Percentiles rank a stretch among this genome's conserved stretches.
Evolutionary conservation across 1,140 invertebrate species (phyloP).

Genomic region (Drosophila triauraria): DNA sequence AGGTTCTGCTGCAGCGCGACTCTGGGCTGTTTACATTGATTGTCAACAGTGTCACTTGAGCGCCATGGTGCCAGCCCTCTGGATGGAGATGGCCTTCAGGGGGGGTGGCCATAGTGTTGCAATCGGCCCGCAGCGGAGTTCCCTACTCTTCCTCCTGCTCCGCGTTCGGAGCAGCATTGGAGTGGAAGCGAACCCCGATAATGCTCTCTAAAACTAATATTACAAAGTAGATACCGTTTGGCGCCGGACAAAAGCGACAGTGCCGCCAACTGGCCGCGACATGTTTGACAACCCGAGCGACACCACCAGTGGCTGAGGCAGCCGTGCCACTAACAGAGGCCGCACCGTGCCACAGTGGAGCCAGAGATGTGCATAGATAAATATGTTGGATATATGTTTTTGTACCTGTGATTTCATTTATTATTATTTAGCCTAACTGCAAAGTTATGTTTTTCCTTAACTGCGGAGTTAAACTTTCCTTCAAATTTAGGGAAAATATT

Average conservation of each 20-base stretch:
- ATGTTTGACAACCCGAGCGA: constrained; percentile 81
- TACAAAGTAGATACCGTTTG: constrained; percentile 82
- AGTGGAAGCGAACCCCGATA: constrained; percentile 83
- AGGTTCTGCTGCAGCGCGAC: constrained; percentile 39
- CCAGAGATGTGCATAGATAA: neutral
- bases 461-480: neutral
- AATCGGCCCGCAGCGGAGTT: constrained; percentile 13
- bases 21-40: constrained; percentile 74
- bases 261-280: constrained; percentile 84
- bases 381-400: neutral
- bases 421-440: too few relatives aligned
- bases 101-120: constrained; percentile 4
- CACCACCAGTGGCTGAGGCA: constrained; percentile 40
- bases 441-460: too few relatives aligned
- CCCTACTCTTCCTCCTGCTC: constrained; percentile 13
- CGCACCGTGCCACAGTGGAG: constrained; percentile 48
- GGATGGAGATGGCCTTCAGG: constrained; percentile 47
- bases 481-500: neutral
- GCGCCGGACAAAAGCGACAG: constrained; percentile 81
- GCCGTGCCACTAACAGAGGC: constrained; percentile 44
- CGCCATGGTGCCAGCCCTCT: constrained; percentile 62
- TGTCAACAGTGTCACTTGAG: constrained; percentile 80
- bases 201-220: constrained; percentile 84
- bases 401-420: too few relatives aligned
- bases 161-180: constrained; percentile 50